Base-by-base conservation (phyloP, 2,888 invertebrate species). In the Xestoiulus laeticollis region DNA sequence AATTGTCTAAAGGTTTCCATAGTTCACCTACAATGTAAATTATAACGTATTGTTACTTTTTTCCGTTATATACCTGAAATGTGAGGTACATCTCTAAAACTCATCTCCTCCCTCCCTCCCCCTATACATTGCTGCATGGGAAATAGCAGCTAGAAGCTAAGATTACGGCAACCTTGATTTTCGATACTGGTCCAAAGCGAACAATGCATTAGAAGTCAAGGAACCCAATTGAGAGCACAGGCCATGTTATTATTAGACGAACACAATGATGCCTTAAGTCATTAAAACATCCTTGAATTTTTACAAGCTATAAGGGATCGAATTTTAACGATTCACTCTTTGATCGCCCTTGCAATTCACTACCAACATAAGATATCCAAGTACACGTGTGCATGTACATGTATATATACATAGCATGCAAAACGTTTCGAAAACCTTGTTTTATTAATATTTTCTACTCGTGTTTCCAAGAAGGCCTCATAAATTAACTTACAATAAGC, bases 231-330 rank as follows among this genome's bases (percentile, higher is more conserved):
- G 26, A 68, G 68, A 68, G 68, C 68, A 68, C 68, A 68, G 68
- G 68, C 68, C 68, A 68, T 68, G 68, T 68, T 68, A 68, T 68
- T 68, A 68, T 68, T 68, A 68, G 68, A 68, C 68, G 22, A 68
- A 68, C 68, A 68, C 68, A 68, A 68, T 68, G 68, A 68, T 68
- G 68, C 68, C 68, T 68, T 5, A 68, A 68, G 3, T 26, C 68
- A 26, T 68, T 68, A 22, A 68, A 68, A 68, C 68, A 22, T 68
- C 68, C 68, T 68, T 68, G 68, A 26, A 26, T 68, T 68, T 26
- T 26, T 26, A 26, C 22, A 68, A 68, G 68, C 68, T 19, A n/a
- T n/a, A 68, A 68, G 68, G 68, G 6, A 68, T 68, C 68, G 26
- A 68, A 68, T 68, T 68, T 68, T 68, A n/a, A 68, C 26, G 68